Evolutionary conservation across 2,888 invertebrate genomes (phyloP), one percentile per base, ranked within the genome.

Genomic region (Zootermopsis nevadensis): DNA sequence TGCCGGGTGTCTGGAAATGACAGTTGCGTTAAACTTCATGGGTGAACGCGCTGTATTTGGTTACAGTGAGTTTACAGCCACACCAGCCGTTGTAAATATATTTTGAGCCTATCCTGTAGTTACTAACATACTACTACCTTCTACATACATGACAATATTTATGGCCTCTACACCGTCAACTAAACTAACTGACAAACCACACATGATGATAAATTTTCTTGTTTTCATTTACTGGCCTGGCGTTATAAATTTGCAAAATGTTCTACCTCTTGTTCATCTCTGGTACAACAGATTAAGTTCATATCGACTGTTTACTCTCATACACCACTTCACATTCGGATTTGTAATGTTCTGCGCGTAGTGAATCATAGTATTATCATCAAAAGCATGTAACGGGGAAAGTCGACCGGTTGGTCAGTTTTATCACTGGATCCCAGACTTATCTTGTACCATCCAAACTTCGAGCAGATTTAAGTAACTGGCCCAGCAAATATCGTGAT

Each of bases 151-250:
- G 74, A n/a, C n/a, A 38, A 35, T 74, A 74, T 74, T 74, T 74
- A 74, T 74, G 74, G 38, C 22, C 35, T 74, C 60, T 33, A 27
- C 74, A 74, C 38, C 74, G 38, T 69, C 69, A 69, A 69, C 69
- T 69, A 33, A 22, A 69, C 69, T 69, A 30, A 74, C 35, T 74
- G 74, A 74, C 74, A 74, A 74, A 74, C 42, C 2, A n/a, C 33
- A 74, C 35, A n/a, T n/a, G n/a, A n/a, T 60, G 79, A 79, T 79
- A 66, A 79, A 79, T 79, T 79, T 79, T 79, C 79, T 79, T 79
- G 79, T 66, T 79, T 60, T 79, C 66, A 79, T 79, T 27, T 38
- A 66, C 66, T 79, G 27, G 31, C 35, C 35, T 15, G 27, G 19
- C 38, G 79, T 79, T 79, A 79, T 79, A 79, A 79, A 79, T 79